Evolutionary conservation across 2,888 invertebrate species (phyloP).

Genomic region (Melieria crassipennis): DNA sequence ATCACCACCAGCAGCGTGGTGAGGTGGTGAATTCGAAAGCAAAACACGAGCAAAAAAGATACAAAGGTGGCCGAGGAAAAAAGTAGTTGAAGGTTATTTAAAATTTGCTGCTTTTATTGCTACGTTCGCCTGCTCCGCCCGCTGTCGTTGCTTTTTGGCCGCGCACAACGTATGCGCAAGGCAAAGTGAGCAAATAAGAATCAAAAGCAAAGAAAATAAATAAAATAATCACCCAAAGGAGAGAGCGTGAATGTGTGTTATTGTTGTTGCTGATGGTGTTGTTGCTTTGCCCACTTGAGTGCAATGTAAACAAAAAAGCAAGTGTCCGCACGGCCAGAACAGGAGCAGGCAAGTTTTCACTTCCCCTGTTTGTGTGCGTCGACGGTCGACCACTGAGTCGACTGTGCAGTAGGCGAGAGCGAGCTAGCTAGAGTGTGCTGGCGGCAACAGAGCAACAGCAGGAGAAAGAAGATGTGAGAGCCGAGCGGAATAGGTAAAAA

Average conservation of each 20-base stretch:
- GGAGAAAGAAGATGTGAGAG: not conserved
- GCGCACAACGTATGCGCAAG: constrained; percentile 15
- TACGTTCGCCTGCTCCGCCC: constrained; percentile 7
- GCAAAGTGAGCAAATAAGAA: constrained; percentile 14
- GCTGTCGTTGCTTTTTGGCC: too few species aligned
- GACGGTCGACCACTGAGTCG: not conserved
- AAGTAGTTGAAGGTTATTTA: constrained; percentile 46
- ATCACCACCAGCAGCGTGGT: too few species aligned
- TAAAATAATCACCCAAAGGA: not conserved
- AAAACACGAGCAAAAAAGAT: constrained; percentile 16
- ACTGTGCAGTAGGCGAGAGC: constrained; percentile 1
- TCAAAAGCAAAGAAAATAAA: constrained; percentile 20
- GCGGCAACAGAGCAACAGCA: not conserved
- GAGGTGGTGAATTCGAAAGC: constrained; percentile 19
- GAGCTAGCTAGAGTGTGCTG: not conserved
- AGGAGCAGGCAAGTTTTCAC: not conserved
- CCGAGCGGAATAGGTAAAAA: constrained; percentile 19
- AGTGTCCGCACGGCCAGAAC: constrained; percentile 35
- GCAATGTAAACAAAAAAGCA: constrained; percentile 46
- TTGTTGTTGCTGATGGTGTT: constrained; percentile 18
- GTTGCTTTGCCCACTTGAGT: constrained; percentile 12
- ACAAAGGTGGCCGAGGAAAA: constrained; percentile 13
- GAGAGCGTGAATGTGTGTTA: not conserved
- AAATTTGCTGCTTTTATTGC: constrained; percentile 36
- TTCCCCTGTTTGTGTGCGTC: not conserved